phyloP scores from a whole-genome alignment of 2,113 vertebrate species.

The Naja naja region DNA sequence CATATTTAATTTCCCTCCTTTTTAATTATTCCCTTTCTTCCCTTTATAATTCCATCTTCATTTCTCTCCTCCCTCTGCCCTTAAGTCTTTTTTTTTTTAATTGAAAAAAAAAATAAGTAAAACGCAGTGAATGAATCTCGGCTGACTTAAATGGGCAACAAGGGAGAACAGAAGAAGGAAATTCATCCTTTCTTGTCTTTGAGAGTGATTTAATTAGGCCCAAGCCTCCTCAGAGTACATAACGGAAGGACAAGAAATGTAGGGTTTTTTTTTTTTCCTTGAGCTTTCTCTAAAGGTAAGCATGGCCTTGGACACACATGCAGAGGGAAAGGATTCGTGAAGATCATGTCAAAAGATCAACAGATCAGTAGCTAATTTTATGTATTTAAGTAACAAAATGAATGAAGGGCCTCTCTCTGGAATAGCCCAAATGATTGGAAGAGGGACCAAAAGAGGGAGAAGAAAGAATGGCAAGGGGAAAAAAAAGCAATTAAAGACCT shows the following conservation, averaged over 20 bases:
- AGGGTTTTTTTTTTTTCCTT: slow-evolving; percentile 47
- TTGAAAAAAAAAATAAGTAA: slow-evolving; percentile 73
- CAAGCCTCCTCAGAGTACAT: slow-evolving; percentile 61
- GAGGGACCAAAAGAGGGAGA: slow-evolving; percentile 56
- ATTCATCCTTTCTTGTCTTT: slow-evolving; percentile 85
- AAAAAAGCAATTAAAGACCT: slow-evolving; percentile 79
- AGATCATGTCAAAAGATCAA: slow-evolving; percentile 97
- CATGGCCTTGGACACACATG: slow-evolving; percentile 73
- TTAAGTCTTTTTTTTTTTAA: slow-evolving; percentile 46
- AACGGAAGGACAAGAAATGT: slow-evolving; percentile 66
- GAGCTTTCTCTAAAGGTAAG: slow-evolving; percentile 72
- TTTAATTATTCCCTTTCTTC: slow-evolving; percentile 4
- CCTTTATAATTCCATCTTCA: background rate
- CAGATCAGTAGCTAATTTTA: slow-evolving; percentile 98
- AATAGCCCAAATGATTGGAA: slow-evolving; percentile 76
- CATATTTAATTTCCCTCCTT: slow-evolving; percentile 59
- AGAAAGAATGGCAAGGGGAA: background rate
- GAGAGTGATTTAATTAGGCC: slow-evolving; percentile 89
- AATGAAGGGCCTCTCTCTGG: slow-evolving; percentile 69
- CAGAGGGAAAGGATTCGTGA: slow-evolving; percentile 84
- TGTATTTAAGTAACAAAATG: slow-evolving; percentile 94
- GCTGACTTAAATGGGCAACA: slow-evolving; percentile 78
- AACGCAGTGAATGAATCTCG: slow-evolving; percentile 74
- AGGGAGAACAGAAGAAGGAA: slow-evolving; percentile 77
- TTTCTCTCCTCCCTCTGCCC: background rate